Evolutionary conservation across 2,888 invertebrate species (phyloP).

Genomic region (Drosophila kuntzei): DNA sequence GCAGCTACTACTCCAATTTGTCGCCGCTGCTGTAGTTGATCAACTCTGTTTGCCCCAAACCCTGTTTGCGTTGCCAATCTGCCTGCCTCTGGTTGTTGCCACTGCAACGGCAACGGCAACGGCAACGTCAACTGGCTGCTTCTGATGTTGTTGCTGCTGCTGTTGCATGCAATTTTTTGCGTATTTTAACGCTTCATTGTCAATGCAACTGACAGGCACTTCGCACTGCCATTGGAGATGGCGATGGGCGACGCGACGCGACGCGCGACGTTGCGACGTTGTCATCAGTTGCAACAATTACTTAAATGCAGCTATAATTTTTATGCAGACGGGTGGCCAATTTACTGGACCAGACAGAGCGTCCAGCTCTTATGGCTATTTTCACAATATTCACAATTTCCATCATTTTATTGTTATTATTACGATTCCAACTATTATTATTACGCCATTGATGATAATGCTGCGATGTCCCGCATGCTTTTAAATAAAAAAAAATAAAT

Average conservation of each 20-base stretch:
- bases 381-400: slow-evolving; percentile 72
- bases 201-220: slow-evolving; percentile 70
- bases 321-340: slow-evolving; percentile 66
- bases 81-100: slow-evolving; percentile 23
- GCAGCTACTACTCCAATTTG: slow-evolving; percentile 66
- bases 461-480: slow-evolving; percentile 21
- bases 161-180: slow-evolving; percentile 56
- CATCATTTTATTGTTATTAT: slow-evolving; percentile 71
- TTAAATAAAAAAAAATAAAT: background rate
- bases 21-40: slow-evolving; percentile 68
- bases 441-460: slow-evolving; percentile 44
- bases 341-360: slow-evolving; percentile 32
- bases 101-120: slow-evolving; percentile 20
- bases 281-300: slow-evolving; percentile 79
- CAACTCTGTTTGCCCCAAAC: slow-evolving; percentile 40
- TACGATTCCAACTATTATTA: slow-evolving; percentile 63
- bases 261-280: slow-evolving; percentile 48
- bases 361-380: slow-evolving; percentile 57
- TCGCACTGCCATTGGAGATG: slow-evolving; percentile 40
- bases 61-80: slow-evolving; percentile 7
- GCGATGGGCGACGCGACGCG: too few species aligned
- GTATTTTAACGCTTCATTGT: slow-evolving; percentile 69
- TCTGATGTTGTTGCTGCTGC: background rate
- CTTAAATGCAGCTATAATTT: slow-evolving; percentile 80
- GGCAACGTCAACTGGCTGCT: slow-evolving; percentile 24